Base-by-base conservation (phyloP, 2,797 vertebrate genomes). In the Catostomus latipinnis region DNA sequence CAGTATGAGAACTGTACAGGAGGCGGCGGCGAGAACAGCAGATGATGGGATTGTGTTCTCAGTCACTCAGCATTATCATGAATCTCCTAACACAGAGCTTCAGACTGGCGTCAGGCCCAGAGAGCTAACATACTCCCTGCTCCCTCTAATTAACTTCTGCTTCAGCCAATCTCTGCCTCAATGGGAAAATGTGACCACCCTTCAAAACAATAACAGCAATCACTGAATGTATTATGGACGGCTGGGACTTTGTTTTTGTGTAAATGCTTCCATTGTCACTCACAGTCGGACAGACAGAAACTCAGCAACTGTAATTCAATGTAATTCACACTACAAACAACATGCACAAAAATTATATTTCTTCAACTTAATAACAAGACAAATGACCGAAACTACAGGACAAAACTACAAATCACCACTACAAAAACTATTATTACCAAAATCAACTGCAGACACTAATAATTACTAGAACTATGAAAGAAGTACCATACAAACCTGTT, bases 171-270 rank as follows among this genome's bases (percentile, higher is more conserved):
- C 56, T 80, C 66, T 45, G 81, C 80, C 53, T 80, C 13, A 12
- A 16, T 60, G 34, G 72, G 48, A 54, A 65, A 77, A 69, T 53
- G n/a, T 70, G 76, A 43, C 5, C 70, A 52, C 63, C 7, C 45
- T 81, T 58, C 77, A 81, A 67, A 66, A 93, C 90, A 77, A 81
- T 76, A 86, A 45, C 75, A 81, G 22, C 70, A 52, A 56, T 61
- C 49, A 74, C 70, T 65, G 9, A 43, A 74, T 62, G 57, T 54
- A 52, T 48, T 66, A 69, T 16, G 66, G 14, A 62, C 1, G 43
- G 22, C 13, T 34, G 34, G 34, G 34, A 34, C 34, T 34, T 34
- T 34, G 3, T 34, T 57, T 56, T 43, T 72, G 70, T 48, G 34
- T 61, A 50, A 48, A 69, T 69, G 61, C 57, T 58, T 66, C 46